A percentile compares a stretch with the other conserved stretches of the same genome.
These are phyloP conservation scores for Tenthredo mesomela DNA, from an alignment of 2,888 invertebrate genomes.

Conservation along the genomic window DNA sequence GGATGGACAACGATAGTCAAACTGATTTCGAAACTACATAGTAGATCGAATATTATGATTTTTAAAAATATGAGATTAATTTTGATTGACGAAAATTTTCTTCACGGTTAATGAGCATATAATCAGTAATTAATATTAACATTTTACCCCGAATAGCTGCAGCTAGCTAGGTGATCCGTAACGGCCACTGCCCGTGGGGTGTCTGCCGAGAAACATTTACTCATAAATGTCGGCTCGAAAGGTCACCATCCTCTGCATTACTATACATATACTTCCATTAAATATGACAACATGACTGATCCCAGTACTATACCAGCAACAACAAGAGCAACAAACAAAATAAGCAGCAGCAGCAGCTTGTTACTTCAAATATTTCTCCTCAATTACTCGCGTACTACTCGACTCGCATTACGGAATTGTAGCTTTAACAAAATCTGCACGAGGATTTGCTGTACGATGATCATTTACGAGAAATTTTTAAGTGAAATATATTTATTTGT, in stretches of 20 bases:
- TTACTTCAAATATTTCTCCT: background rate
- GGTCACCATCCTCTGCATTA: constrained; percentile 47
- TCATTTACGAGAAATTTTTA: too few species aligned
- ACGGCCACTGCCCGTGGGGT: constrained; percentile 34
- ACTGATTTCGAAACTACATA: too few species aligned
- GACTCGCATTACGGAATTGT: constrained; percentile 12
- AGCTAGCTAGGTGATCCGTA: constrained; percentile 47
- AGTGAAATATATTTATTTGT: background rate
- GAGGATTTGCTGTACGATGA: background rate
- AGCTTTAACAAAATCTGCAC: background rate
- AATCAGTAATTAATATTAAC: constrained; percentile 37
- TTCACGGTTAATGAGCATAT: constrained; percentile 13
- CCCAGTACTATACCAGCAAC: background rate
- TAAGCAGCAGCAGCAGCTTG: background rate
- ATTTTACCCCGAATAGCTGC: constrained; percentile 39
- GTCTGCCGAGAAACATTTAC: constrained; percentile 49
- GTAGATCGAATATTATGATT: too few species aligned
- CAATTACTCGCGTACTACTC: constrained; percentile 35
- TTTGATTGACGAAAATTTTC: background rate
- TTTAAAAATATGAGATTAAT: background rate
- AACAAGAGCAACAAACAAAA: background rate
- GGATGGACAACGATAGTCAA: too few species aligned
- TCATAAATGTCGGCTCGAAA: constrained; percentile 54
- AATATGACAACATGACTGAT: background rate
- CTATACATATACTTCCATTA: background rate